Evolutionary conservation across 2,888 invertebrate genomes (phyloP).

Genomic region (Lithodes maja): DNA sequence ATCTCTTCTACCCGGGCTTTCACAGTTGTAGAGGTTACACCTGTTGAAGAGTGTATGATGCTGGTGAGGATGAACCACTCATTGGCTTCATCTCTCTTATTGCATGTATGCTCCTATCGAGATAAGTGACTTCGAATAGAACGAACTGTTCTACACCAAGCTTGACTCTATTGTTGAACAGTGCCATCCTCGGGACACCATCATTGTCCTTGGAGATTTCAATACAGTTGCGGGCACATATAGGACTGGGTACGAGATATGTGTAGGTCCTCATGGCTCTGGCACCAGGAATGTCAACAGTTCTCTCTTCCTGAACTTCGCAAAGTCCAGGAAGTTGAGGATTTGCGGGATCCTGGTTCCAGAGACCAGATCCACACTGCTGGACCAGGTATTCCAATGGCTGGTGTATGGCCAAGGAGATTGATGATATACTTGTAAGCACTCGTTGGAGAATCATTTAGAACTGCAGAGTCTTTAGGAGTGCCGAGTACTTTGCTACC

Average conservation of each 20-base stretch:
- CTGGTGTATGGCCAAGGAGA: neutral
- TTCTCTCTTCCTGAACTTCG: neutral
- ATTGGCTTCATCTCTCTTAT: constrained; percentile 7
- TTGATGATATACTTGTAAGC: neutral
- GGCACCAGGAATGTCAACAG: neutral
- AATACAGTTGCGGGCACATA: neutral
- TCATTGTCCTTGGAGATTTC: neutral
- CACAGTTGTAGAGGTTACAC: neutral
- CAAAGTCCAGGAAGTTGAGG: neutral
- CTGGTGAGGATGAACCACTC: constrained; percentile 10
- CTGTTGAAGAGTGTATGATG: neutral
- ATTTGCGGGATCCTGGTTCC: neutral
- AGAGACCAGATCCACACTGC: neutral
- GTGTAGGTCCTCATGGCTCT: neutral
- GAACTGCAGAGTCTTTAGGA: neutral
- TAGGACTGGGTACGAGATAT: neutral
- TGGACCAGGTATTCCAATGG: neutral
- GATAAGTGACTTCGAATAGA: neutral
- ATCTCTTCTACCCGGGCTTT: too few species aligned
- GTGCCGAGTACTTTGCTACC: neutral
- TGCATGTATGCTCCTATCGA: constrained; percentile 12
- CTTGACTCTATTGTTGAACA: constrained; percentile 13
- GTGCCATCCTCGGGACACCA: neutral
- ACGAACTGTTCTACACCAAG: neutral
- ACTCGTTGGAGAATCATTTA: neutral